Conservation (phyloP, 2,113 vertebrate species). For the Lanius collurio region DNA sequence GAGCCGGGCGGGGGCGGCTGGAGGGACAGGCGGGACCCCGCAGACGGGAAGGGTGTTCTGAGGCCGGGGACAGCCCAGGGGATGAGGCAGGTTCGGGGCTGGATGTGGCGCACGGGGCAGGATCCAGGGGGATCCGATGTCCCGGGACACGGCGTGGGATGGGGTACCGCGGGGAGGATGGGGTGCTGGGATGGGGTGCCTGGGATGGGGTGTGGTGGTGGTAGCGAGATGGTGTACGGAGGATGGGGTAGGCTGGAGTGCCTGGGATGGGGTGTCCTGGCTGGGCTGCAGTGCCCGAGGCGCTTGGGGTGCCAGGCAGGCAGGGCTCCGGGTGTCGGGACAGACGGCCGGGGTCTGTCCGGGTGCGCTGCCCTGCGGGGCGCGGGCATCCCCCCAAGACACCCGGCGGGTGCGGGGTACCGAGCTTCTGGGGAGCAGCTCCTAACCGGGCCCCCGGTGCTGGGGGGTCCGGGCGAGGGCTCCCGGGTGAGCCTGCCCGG, state of each 20-base stretch:
- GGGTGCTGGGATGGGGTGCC: background rate
- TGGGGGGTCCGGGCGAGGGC: background rate
- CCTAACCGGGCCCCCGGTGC: background rate
- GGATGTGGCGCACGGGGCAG: background rate
- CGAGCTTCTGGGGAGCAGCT: background rate
- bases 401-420: background rate
- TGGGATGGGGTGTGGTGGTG: background rate
- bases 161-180: background rate
- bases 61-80: background rate
- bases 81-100: background rate
- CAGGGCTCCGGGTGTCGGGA: background rate
- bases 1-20: background rate
- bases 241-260: background rate
- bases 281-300: background rate
- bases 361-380: background rate
- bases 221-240: background rate
- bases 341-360: background rate
- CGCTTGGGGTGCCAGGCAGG: background rate
- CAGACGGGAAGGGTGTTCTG: background rate
- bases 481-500: background rate
- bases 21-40: background rate
- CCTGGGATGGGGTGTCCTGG: background rate
- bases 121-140: background rate
- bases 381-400: background rate
- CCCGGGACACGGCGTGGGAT: background rate